Percentiles rank a stretch among this genome's conserved stretches.
phyloP scores from a whole-genome alignment of 2,888 invertebrate species.

The Trissonchulus latispiculum region DNA sequence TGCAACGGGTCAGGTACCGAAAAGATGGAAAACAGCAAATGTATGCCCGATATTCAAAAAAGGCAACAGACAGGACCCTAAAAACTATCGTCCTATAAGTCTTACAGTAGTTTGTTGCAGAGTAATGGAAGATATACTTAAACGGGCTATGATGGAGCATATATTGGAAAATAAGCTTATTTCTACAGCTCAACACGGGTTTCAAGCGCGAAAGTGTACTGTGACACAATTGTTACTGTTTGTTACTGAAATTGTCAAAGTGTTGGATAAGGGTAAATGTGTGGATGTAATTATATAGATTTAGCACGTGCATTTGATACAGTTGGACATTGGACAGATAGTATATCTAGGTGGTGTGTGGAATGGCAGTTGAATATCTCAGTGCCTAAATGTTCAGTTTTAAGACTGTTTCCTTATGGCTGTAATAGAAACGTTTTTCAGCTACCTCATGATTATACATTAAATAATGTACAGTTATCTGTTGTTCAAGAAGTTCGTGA shows the following conservation, averaged over 20 bases:
- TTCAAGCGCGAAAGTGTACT: not conserved
- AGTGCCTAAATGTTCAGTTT: not conserved
- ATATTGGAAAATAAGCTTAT: not conserved
- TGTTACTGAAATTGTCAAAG: not conserved
- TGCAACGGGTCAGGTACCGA: not conserved
- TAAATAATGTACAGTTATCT: constrained; percentile 1
- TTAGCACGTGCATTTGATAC: constrained; percentile 8
- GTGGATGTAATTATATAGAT: constrained; percentile 12
- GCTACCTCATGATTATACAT: not conserved
- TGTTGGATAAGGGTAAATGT: constrained; percentile 7
- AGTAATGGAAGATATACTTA: constrained; percentile 12
- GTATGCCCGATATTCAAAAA: constrained; percentile 10
- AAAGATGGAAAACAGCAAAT: constrained; percentile 8
- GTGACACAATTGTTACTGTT: not conserved
- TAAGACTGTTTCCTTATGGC: not conserved
- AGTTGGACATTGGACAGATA: not conserved
- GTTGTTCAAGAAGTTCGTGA: not conserved
- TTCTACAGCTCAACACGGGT: not conserved
- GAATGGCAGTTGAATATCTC: not conserved
- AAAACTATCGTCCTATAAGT: constrained; percentile 7
- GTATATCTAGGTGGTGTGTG: not conserved
- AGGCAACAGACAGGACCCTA: not conserved
- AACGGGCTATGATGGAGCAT: not conserved
- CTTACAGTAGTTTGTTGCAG: constrained; percentile 6
- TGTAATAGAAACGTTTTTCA: not conserved